phyloP scores from a whole-genome alignment of 92 coral and sea anemone species.

The Diadumene lineata region DNA sequence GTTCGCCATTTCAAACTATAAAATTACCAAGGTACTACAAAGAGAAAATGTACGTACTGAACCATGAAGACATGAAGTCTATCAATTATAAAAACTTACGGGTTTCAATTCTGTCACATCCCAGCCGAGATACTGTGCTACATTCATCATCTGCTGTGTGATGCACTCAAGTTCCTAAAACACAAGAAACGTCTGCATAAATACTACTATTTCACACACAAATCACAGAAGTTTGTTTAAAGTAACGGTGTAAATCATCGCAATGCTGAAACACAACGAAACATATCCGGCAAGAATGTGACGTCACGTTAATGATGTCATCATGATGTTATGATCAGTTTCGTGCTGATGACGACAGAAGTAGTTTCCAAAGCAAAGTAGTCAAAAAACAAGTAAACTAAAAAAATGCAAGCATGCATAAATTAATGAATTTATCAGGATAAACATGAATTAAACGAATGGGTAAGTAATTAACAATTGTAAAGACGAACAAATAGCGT shows the following conservation, averaged over 20 bases:
- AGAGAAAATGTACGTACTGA: no score
- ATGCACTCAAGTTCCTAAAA: conserved; percentile 93
- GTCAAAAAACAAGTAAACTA: no score
- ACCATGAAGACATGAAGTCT: no score
- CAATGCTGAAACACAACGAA: not conserved
- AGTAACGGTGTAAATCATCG: not conserved
- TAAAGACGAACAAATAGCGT: no score
- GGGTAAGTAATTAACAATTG: no score
- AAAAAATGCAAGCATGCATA: no score
- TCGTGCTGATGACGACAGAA: conserved; percentile 13
- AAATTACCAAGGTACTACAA: no score
- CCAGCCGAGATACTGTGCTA: conserved; percentile 99
- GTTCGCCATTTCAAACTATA: no score
- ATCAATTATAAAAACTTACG: no score
- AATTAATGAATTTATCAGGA: no score
- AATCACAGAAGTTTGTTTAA: not conserved
- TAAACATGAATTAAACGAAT: no score
- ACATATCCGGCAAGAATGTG: not conserved
- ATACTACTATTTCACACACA: not conserved
- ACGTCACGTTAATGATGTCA: not conserved
- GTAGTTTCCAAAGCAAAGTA: not conserved
- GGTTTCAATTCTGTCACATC: conserved; percentile 98
- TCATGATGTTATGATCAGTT: not conserved
- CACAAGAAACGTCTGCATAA: not conserved
- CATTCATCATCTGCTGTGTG: conserved; percentile 99